Evolutionary conservation across 64 coral and sea anemone species (phyloP).

Genomic region (Pocillopora verrucosa): DNA sequence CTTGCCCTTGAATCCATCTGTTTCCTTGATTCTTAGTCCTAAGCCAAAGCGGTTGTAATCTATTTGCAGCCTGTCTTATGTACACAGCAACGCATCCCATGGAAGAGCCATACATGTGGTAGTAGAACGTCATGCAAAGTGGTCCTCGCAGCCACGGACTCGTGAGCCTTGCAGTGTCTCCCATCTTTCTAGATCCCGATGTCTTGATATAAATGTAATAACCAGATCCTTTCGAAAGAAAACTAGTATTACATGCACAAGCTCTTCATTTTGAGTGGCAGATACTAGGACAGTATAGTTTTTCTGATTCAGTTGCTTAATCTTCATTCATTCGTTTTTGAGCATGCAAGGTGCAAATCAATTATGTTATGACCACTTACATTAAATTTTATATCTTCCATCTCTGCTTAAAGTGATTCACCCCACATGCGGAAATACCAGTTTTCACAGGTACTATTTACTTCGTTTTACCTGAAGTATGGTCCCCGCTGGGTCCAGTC

Average conservation of each 20-base stretch:
- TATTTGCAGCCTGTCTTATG: not conserved
- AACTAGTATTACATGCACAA: not conserved
- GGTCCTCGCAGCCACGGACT: slow-evolving; percentile 30
- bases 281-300: too few relatives aligned
- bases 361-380: too few relatives aligned
- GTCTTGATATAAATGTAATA: slow-evolving; percentile 1
- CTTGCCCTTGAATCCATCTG: not conserved
- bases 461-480: not conserved
- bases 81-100: slow-evolving; percentile 52
- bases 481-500: not conserved
- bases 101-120: slow-evolving; percentile 43
- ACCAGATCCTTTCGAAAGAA: not conserved
- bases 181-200: not conserved
- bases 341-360: too few relatives aligned
- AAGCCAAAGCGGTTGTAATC: slow-evolving; percentile 7
- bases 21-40: not conserved
- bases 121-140: slow-evolving; percentile 41
- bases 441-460: too few relatives aligned
- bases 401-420: too few relatives aligned
- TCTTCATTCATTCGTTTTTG: too few relatives aligned
- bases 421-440: too few relatives aligned
- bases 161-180: slow-evolving; percentile 29
- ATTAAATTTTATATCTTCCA: too few relatives aligned
- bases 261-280: too few relatives aligned
- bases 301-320: too few relatives aligned